Evolutionary conservation across 1,140 invertebrate species (phyloP).

Genomic region (Leptoteleia sp.): DNA sequence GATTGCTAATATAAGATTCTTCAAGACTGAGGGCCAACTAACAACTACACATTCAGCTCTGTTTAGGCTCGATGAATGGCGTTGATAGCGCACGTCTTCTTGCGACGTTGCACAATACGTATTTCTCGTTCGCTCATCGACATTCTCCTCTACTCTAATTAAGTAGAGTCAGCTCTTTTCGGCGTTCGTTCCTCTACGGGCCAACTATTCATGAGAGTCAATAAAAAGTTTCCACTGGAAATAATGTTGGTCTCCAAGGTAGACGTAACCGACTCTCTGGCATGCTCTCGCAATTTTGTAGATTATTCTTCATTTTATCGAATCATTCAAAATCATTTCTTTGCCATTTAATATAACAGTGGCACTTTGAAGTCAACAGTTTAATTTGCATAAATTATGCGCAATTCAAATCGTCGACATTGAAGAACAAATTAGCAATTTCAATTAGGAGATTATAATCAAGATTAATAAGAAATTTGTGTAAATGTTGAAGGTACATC

Average conservation of each 20-base stretch:
- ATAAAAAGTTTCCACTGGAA: constrained; percentile 61
- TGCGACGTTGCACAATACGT: constrained; percentile 66
- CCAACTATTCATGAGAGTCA: constrained; percentile 49
- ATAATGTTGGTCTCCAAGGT: constrained; percentile 41
- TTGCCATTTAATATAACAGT: no score
- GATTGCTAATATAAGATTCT: constrained; percentile 72
- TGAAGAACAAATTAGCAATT: no score
- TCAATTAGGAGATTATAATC: no score
- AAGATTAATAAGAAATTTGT: no score
- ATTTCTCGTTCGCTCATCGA: constrained; percentile 65
- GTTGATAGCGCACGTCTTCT: constrained; percentile 75
- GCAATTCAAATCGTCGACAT: no score
- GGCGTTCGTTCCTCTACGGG: constrained; percentile 36
- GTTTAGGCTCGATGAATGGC: constrained; percentile 67
- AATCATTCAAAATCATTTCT: no score
- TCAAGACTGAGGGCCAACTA: constrained; percentile 46
- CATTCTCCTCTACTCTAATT: constrained; percentile 67
- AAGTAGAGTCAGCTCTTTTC: constrained; percentile 72
- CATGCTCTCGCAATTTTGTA: no score
- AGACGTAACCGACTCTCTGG: not conserved
- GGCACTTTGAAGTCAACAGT: no score
- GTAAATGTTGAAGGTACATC: no score
- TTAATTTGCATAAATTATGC: no score
- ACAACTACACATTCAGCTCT: constrained; percentile 67
- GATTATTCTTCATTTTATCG: no score